phyloP scores from a whole-genome alignment of 2,888 invertebrate genomes.

The Diadromus collaris region DNA sequence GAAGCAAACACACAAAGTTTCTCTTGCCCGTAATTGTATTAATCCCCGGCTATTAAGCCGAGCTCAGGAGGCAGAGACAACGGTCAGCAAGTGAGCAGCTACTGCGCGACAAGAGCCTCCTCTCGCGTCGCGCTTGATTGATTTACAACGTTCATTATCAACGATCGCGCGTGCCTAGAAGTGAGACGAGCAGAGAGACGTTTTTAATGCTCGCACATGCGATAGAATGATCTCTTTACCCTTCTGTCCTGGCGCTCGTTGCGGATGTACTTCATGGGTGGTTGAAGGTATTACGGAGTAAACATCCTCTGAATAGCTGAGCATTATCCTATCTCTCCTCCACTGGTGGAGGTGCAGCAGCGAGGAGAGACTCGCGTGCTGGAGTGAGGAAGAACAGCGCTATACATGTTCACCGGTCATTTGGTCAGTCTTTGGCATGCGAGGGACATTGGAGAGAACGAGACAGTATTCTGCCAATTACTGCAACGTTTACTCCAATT shows the following conservation, averaged over 20 bases:
- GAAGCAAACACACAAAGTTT: not conserved
- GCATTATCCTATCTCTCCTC: conserved; percentile 50
- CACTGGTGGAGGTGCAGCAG: conserved; percentile 18
- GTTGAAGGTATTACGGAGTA: conserved; percentile 57
- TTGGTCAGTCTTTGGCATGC: conserved; percentile 28
- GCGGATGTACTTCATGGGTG: conserved; percentile 57
- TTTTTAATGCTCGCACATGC: conserved; percentile 26
- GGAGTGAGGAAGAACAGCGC: conserved; percentile 11
- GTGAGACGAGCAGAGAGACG: conserved; percentile 27
- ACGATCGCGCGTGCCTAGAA: conserved; percentile 39
- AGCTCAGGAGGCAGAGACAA: not conserved
- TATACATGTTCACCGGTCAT: not conserved
- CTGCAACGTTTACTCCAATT: conserved; percentile 4
- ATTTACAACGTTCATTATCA: conserved; percentile 50
- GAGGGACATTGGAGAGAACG: conserved; percentile 23
- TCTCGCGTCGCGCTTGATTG: conserved; percentile 32
- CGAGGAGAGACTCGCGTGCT: conserved; percentile 23
- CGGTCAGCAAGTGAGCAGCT: conserved; percentile 29
- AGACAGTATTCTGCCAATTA: conserved; percentile 8
- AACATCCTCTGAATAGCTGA: conserved; percentile 58
- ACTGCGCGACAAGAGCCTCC: conserved; percentile 33
- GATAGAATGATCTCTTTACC: conserved; percentile 11
- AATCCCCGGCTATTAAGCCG: not conserved
- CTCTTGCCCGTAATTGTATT: not conserved
- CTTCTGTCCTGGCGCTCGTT: conserved; percentile 16